phyloP scores from a whole-genome alignment of 2,888 invertebrate species.

The Troides oblongomaculatus region DNA sequence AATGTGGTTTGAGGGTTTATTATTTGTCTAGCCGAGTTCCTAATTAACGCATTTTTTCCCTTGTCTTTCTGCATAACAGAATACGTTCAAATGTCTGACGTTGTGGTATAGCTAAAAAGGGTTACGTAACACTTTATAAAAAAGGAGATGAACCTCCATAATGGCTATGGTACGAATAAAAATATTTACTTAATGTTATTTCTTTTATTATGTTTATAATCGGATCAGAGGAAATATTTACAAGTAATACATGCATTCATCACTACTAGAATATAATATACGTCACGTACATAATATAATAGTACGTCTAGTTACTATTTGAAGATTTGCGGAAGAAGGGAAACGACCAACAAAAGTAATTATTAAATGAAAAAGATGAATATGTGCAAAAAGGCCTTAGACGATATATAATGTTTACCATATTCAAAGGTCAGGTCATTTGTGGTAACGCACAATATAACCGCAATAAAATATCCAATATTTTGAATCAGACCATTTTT shows the following conservation, averaged over 20 bases:
- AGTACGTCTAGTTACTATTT: no score
- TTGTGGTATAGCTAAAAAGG: background rate
- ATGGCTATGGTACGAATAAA: background rate
- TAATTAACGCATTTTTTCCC: conserved; percentile 71
- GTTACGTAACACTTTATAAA: background rate
- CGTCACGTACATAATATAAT: no score
- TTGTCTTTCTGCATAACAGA: conserved; percentile 48
- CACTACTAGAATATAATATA: no score
- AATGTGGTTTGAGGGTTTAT: conserved; percentile 69
- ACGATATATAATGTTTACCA: background rate
- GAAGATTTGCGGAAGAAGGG: no score
- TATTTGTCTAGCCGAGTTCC: conserved; percentile 72
- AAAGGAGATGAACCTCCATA: background rate
- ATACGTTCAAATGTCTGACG: conserved; percentile 32
- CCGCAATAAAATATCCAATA: background rate
- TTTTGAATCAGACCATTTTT: conserved; percentile 1
- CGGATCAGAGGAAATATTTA: no score
- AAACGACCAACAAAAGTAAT: no score
- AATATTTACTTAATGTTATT: no score
- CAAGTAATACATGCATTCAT: no score
- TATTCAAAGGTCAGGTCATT: conserved; percentile 9
- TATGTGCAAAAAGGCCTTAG: background rate
- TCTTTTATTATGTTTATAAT: no score
- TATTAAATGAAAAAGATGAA: no score
- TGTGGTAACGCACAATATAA: conserved; percentile 10